These are phyloP conservation scores for Spongia lamella DNA, from an alignment of 37 sponge, comb jelly and placozoan genomes.

Conservation along the genomic window DNA sequence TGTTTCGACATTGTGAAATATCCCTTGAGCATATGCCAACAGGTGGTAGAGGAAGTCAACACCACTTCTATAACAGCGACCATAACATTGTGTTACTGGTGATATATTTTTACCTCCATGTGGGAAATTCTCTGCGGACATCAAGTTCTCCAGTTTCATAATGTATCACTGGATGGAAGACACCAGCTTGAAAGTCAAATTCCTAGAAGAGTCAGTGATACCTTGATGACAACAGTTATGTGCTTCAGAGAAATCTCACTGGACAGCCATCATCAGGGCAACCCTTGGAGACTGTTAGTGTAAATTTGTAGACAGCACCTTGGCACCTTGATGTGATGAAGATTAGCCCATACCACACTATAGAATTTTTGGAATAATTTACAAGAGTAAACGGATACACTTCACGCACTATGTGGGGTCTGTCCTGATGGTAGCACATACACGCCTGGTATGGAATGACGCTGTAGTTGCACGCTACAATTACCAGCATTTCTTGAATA, in stretches of 20 bases:
- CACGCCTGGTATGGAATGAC: conserved; percentile 62
- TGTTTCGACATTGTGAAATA: conserved; percentile 61
- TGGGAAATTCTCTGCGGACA: conserved; percentile 58
- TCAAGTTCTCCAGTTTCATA: conserved; percentile 69
- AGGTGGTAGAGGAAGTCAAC: conserved; percentile 62
- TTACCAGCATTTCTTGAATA: too few relatives aligned
- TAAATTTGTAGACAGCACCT: conserved; percentile 75
- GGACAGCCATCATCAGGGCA: conserved; percentile 84
- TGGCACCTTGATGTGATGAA: conserved; percentile 62
- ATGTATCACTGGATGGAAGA: conserved; percentile 73
- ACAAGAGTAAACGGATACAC: too few relatives aligned
- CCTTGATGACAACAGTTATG: too few relatives aligned
- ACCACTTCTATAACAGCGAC: conserved; percentile 34
- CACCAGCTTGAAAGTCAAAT: conserved; percentile 67
- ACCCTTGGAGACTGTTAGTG: conserved; percentile 60
- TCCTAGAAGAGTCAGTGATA: too few relatives aligned
- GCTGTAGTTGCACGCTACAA: conserved; percentile 48
- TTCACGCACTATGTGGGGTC: conserved; percentile 58
- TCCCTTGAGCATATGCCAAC: conserved; percentile 54
- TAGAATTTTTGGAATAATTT: too few relatives aligned
- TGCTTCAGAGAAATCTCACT: conserved; percentile 45
- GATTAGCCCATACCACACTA: conserved; percentile 83
- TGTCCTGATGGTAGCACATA: conserved; percentile 63
- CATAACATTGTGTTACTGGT: too few relatives aligned
- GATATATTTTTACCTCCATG: conserved; percentile 59